phyloP scores from a whole-genome alignment of 2,797 vertebrate species.

The Rhinichthys osculus region DNA sequence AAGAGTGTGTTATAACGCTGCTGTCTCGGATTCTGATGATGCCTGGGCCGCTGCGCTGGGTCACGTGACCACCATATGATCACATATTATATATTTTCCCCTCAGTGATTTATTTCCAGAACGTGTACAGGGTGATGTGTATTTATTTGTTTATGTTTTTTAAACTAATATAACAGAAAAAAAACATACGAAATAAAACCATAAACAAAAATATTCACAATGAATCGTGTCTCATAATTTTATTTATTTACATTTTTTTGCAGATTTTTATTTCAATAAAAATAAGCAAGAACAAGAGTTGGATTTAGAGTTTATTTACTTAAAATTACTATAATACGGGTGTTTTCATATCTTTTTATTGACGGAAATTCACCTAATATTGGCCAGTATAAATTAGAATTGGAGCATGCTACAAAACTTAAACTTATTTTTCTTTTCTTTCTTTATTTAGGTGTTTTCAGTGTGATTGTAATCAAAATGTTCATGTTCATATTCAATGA shows the following conservation, averaged over 20 bases:
- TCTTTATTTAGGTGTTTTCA: neutral
- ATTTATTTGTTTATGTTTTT: neutral
- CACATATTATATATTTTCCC: neutral
- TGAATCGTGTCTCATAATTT: neutral
- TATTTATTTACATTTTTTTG: too few relatives aligned
- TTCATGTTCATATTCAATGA: neutral
- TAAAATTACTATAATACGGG: neutral
- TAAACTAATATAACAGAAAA: neutral
- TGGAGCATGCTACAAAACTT: neutral
- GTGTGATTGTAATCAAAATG: neutral
- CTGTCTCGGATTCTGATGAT: constrained; percentile 50
- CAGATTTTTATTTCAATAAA: neutral
- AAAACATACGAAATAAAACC: too few relatives aligned
- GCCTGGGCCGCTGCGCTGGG: constrained; percentile 70
- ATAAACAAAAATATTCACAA: neutral
- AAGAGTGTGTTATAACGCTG: constrained; percentile 13
- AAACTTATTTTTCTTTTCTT: too few relatives aligned
- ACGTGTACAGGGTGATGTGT: neutral
- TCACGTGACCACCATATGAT: constrained; percentile 80
- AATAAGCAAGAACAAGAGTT: neutral
- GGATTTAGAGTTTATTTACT: neutral
- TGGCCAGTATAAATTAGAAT: neutral
- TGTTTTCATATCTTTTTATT: neutral
- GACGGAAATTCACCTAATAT: neutral
- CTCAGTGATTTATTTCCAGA: neutral